Evolutionary conservation across 2,797 vertebrate genomes (phyloP), one percentile per base, ranked within the genome.

Genomic region (Takifugu rubripes): DNA sequence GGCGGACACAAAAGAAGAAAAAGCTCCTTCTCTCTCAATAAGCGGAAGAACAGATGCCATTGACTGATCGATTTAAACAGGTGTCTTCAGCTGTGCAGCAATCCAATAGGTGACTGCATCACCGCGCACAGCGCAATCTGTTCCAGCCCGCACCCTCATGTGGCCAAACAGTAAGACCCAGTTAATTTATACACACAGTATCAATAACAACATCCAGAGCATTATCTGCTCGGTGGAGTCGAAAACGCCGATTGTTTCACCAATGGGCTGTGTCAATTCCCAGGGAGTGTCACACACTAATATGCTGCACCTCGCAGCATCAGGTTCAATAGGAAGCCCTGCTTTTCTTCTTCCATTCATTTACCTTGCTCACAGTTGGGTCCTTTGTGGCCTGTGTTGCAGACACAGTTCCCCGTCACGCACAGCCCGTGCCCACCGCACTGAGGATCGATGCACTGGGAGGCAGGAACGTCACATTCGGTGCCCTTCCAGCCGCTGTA

Each of bases 401-500:
- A 99, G 56, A 93, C 92, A 59, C 97, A 99, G 73, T 90, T 93
- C 60, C 97, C 97, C 70, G 93, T 92, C 89, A 95, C 92, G 54
- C 97, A 99, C 60, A 94, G 86, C 12, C 97, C 97, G 25, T 94
- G 94, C 52, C 95, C 95, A 11, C 93, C 93, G 3, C 97, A 99
- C 58, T 92, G 92, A 5, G 93, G 91, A 74, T 99, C 96, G 5
- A 98, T 84, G 51, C 97, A 99, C 88, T 99, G 96, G 42, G 90
- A 90, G 9, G 87, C 66, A 1, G 95, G 93, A 48, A 99, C 87
- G 0, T 99, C 97, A 6, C 97, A 99, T 83, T 99, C 97, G 0
- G 94, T 95, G 67, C 97, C 95, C 86, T 98, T 98, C 97, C 97
- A 99, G 67, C 97, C 97, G 0, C 96, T 98, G 90, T 95, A 96